Evolutionary conservation across 2,888 invertebrate species (phyloP).

Genomic region (Drosophila neutralis): DNA sequence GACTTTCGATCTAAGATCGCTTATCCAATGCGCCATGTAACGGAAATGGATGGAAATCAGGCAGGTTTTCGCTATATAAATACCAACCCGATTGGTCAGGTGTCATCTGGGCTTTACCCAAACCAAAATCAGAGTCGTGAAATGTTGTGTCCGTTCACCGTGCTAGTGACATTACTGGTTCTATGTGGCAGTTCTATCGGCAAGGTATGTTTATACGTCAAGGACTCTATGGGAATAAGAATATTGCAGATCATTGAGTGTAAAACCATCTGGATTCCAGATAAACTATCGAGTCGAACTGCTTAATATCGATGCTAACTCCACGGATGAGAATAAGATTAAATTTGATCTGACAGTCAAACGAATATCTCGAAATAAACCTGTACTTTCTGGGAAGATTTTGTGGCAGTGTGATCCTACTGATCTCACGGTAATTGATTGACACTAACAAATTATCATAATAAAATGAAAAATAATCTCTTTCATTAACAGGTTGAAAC

Average conservation of each 20-base stretch:
- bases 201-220: neutral
- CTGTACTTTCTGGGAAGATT: neutral
- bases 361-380: neutral
- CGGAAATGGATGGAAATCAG: neutral
- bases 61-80: neutral
- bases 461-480: neutral
- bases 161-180: neutral
- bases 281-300: neutral
- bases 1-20: neutral
- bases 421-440: slow-evolving; percentile 3
- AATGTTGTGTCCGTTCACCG: neutral
- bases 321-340: slow-evolving; percentile 8
- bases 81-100: neutral
- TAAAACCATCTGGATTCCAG: neutral
- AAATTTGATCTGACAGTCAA: neutral
- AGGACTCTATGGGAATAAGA: neutral
- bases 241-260: neutral
- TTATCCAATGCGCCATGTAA: neutral
- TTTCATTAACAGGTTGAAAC: neutral
- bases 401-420: neutral
- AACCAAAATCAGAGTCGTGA: neutral
- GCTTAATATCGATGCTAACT: neutral
- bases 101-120: neutral
- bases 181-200: neutral
- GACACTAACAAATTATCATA: neutral